These are phyloP conservation scores for Leptinotarsa texana DNA, from an alignment of 1,140 invertebrate genomes.

Conservation along the genomic window DNA sequence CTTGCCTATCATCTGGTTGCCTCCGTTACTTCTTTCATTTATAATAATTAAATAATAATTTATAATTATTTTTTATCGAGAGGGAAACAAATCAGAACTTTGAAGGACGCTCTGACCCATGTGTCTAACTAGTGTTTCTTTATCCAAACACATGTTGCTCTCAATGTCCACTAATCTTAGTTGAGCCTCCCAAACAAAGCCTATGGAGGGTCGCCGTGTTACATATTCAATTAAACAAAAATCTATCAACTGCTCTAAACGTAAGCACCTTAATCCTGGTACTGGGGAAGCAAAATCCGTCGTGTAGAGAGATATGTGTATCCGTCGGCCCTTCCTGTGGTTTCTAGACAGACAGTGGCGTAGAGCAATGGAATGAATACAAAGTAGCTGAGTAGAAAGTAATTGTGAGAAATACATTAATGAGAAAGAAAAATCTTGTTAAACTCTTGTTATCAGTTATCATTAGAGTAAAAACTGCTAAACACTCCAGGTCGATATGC, in stretches of 20 bases:
- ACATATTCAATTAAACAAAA: conserved; percentile 64
- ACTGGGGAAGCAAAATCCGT: conserved; percentile 44
- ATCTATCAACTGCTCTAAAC: conserved; percentile 60
- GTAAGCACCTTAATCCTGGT: conserved; percentile 56
- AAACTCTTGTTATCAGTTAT: no score
- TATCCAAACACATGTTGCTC: conserved; percentile 54
- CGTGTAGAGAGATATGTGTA: conserved; percentile 35
- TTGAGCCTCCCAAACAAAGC: conserved; percentile 49
- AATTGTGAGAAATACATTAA: no score
- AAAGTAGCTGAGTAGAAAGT: no score
- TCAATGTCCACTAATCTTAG: conserved; percentile 50
- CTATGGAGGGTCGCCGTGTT: conserved; percentile 51
- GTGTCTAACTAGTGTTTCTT: conserved; percentile 23
- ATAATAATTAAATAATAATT: no score
- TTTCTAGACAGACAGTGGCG: conserved; percentile 9
- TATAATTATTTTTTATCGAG: no score
- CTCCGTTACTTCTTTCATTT: no score
- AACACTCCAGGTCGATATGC: no score
- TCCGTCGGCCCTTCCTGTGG: conserved; percentile 20
- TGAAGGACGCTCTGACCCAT: neutral
- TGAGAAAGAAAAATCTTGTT: no score
- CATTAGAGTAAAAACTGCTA: no score
- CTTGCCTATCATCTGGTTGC: no score
- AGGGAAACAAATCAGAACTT: no score
- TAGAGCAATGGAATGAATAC: neutral